Conservation (phyloP, 2,113 vertebrate species). For the Craseonycteris thonglongyai region DNA sequence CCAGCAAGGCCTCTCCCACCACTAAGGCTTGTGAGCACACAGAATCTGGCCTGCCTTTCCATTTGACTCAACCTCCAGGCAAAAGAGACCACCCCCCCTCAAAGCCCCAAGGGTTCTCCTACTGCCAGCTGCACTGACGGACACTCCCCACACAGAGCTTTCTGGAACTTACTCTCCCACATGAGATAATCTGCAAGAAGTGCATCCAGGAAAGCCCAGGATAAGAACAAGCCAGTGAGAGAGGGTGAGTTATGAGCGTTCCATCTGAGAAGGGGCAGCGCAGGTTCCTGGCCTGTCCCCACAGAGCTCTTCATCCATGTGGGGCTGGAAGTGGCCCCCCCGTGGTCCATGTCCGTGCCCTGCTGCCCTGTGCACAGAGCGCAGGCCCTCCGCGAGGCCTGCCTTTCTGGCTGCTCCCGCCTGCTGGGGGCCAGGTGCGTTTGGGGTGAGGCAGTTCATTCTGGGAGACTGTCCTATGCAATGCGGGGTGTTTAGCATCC, state of each 20-base stretch:
- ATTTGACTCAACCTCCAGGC: background rate
- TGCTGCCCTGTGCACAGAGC: background rate
- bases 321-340: background rate
- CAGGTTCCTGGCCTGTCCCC: background rate
- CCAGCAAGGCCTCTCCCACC: background rate
- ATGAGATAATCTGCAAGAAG: no score
- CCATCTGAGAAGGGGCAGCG: rapidly evolving
- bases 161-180: background rate
- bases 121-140: background rate
- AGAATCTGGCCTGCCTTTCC: background rate
- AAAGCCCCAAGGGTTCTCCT: background rate
- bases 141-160: background rate
- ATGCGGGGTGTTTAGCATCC: background rate
- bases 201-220: background rate
- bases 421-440: background rate
- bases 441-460: background rate
- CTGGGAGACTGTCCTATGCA: background rate
- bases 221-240: background rate
- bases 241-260: background rate
- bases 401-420: no score
- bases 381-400: background rate
- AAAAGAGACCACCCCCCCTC: background rate
- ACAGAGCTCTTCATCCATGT: background rate
- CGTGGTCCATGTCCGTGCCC: background rate
- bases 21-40: background rate